Conservation (phyloP, 2,113 vertebrate species). For the Hepsetus odoe region DNA sequence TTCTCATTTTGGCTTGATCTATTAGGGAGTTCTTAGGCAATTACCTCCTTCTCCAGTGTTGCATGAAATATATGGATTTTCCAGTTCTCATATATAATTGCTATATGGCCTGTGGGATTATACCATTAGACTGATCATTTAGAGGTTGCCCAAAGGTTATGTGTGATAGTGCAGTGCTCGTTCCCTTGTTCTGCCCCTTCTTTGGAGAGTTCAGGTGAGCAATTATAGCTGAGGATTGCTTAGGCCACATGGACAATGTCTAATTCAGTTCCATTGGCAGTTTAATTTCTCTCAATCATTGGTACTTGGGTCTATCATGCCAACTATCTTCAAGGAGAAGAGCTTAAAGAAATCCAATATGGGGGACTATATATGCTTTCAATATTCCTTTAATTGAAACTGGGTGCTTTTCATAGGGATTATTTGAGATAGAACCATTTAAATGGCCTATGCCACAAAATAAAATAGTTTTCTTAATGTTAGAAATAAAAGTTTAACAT, state of each 20-base stretch:
- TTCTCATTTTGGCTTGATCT: not conserved
- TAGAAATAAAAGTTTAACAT: too few species aligned
- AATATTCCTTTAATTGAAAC: not conserved
- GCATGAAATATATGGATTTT: not conserved
- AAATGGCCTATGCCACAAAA: not conserved
- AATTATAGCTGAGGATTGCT: conserved; percentile 55
- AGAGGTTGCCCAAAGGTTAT: conserved; percentile 1
- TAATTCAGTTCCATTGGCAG: conserved; percentile 48
- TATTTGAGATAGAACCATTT: too few species aligned
- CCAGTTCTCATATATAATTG: not conserved
- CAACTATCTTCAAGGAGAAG: not conserved
- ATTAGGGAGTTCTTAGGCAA: not conserved
- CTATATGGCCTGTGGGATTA: not conserved
- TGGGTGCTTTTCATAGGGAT: too few species aligned
- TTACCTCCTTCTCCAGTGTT: not conserved
- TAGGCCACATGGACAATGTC: conserved; percentile 36
- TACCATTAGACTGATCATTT: not conserved
- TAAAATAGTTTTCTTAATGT: too few species aligned
- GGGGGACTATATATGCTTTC: not conserved
- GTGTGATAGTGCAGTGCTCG: conserved; percentile 6
- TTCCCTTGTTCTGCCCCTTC: not conserved
- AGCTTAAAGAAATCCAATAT: not conserved
- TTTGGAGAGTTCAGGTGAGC: conserved; percentile 30
- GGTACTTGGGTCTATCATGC: not conserved
- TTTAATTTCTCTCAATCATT: conserved; percentile 10